Evolutionary conservation across 2,888 invertebrate species (phyloP), one percentile per base, ranked within the genome.

Genomic region (Aspidiotus rigidus): DNA sequence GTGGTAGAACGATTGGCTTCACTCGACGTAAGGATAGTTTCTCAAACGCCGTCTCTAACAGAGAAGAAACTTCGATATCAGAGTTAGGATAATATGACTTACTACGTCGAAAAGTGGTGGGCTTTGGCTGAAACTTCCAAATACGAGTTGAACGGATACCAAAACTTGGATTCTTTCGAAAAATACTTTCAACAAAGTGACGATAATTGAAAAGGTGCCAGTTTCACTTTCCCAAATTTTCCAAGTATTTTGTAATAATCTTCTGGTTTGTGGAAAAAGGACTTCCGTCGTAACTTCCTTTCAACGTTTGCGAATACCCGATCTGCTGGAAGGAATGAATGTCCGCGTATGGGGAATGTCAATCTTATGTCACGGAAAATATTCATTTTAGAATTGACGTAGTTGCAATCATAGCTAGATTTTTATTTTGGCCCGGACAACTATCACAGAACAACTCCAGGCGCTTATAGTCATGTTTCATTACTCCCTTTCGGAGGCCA

Each of bases 71-170:
- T 11, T 44, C 49, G 8, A 10, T 44, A 44, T 44, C 49, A 10
- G 49, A 44, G 11, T 44, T 11, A 44, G 49, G 49, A 11, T 10
- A 44, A 11, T 44, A 44, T 44, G 49, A 10, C 9, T 44, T 11
- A 44, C 49, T 44, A 44, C 9, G 11, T 8, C 49, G 49, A 8
- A 44, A 44, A 8, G 49, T 44, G 49, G 8, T 10, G 9, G 39
- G 40, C 39, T 15, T 13, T 17, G 49, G 63, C 53, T 59, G 57
- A 64, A 64, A 66, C 44, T 57, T 66, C 56, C 66, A 57, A 28
- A 61, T 13, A 61, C 41, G n/a, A 61, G 16, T 56, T 8, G 10
- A 8, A n/a, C 56, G 56, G n/a, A 15, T 56, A 15, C 56, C 56
- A n/a, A 11, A 16, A 7, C 11, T 8, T 10, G 49, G 49, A 11